Conservation (phyloP, 2,888 invertebrate genomes). For the Euplagia quadripunctaria region DNA sequence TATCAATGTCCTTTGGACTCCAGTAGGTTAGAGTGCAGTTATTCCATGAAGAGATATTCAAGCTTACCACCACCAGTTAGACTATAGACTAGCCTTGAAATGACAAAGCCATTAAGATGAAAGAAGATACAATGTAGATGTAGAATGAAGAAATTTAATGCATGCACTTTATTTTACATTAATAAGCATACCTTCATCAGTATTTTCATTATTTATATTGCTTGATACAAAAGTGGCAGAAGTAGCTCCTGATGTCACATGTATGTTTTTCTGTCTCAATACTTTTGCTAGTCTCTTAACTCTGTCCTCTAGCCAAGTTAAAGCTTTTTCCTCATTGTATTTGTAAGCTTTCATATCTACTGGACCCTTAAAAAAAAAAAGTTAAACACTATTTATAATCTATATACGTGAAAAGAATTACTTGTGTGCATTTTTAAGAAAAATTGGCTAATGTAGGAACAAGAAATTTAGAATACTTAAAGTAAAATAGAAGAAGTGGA, state of each 20-base stretch:
- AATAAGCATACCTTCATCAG: conserved; percentile 82
- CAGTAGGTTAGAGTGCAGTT: too few relatives aligned
- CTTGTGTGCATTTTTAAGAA: too few relatives aligned
- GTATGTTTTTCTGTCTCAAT: conserved; percentile 90
- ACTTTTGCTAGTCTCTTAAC: conserved; percentile 89
- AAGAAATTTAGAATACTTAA: too few relatives aligned
- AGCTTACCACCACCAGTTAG: too few relatives aligned
- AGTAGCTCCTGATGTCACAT: conserved; percentile 91
- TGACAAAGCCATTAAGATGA: too few relatives aligned
- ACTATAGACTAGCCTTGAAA: too few relatives aligned
- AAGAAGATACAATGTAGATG: too few relatives aligned
- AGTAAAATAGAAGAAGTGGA: too few relatives aligned
- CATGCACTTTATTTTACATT: neutral
- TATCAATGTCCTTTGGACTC: too few relatives aligned
- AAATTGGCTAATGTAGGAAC: too few relatives aligned
- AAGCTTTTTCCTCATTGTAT: conserved; percentile 92
- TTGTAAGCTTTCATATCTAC: conserved; percentile 92
- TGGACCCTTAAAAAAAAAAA: conserved; percentile 82
- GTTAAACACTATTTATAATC: neutral
- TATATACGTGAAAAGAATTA: neutral
- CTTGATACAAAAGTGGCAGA: conserved; percentile 93
- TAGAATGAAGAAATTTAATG: too few relatives aligned
- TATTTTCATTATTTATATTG: conserved; percentile 84
- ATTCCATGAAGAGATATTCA: too few relatives aligned
- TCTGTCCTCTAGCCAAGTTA: conserved; percentile 92